Base-by-base conservation (phyloP, 2,888 invertebrate genomes). In the Drosophila diplacantha region DNA sequence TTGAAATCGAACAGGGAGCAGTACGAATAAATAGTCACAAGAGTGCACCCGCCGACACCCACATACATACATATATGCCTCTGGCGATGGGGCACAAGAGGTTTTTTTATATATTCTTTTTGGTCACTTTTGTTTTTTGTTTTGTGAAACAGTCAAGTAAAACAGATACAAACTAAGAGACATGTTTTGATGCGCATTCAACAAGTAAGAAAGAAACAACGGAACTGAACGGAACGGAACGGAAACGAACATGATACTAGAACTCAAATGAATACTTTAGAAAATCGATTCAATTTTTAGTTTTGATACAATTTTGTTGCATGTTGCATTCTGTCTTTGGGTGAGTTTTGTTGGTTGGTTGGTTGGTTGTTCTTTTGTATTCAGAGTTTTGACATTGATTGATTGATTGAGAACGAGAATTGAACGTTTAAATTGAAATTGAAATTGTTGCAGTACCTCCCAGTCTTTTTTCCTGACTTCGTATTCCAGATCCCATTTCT, bases 401-500 rank as follows among this genome's bases (percentile, higher is more conserved):
- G 59, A 85, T 89, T 64, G 61, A 35, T 62, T 62, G 55, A 64
- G 54, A 63, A 64, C 57, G 49, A 65, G 49, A 65, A 49, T 73
- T 60, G 52, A 68, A 70, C 44, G 70, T 70, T 74, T 60, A 70
- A 56, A 75, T 76, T 74, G 72, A 70, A 55, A 75, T 76, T 74
- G 71, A 75, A 78, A 66, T 78, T 78, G 72, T 77, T 81, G 91
- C 92, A 92, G 93, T 94, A 98, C 98, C 96, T 98, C 98, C 92
- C 95, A 97, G 92, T 98, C 98, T 93, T 97, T 97, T 93, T 96
- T 97, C 92, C 97, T 95, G 92, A 98, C 97, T 93, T 97, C 96
- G 92, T 95, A 95, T 94, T 99, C 99, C 95, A 99, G 96, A 95
- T 99, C 99, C 95, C 98, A 99, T 93, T 98, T 98, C 92, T 97